These are phyloP conservation scores for Salvelinus alpinus DNA, from an alignment of 2,113 vertebrate genomes.

Conservation along the genomic window DNA sequence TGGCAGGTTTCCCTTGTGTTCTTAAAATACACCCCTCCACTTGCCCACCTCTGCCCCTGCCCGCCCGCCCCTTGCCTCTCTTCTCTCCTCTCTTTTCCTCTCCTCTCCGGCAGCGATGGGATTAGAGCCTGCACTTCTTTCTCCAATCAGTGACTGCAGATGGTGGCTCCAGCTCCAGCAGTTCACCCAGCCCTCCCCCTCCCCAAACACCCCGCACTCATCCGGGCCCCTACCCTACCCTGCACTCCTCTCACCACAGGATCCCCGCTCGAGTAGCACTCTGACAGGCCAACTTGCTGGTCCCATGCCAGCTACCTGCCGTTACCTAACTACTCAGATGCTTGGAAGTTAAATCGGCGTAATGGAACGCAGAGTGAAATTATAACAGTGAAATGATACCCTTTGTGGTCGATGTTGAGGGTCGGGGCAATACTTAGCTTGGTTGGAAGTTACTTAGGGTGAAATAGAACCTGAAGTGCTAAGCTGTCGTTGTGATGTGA, in stretches of 20 bases:
- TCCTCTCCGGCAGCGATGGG: slow-evolving; percentile 59
- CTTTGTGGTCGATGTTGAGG: neutral
- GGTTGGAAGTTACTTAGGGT: neutral
- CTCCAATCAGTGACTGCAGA: slow-evolving; percentile 70
- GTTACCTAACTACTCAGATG: slow-evolving; percentile 65
- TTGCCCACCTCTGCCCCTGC: slow-evolving; percentile 75
- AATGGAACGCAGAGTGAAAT: neutral
- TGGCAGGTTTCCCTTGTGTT: slow-evolving; percentile 78
- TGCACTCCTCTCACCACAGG: slow-evolving; percentile 57
- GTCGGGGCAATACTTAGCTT: neutral
- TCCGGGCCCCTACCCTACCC: slow-evolving; percentile 41
- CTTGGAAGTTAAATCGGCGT: slow-evolving; percentile 26
- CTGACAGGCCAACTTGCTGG: slow-evolving; percentile 36
- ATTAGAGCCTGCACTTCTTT: slow-evolving; percentile 54
- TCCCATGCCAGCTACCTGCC: slow-evolving; percentile 67
- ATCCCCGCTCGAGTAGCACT: slow-evolving; percentile 51
- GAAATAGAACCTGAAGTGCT: neutral
- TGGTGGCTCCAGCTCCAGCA: slow-evolving; percentile 51
- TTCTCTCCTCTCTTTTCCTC: neutral
- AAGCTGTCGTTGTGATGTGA: too few species aligned
- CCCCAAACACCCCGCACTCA: slow-evolving; percentile 55
- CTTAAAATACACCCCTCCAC: slow-evolving; percentile 79
- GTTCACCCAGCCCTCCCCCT: slow-evolving; percentile 56
- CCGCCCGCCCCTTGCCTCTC: slow-evolving; percentile 64
- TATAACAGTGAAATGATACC: neutral